A percentile compares a stretch with the other conserved stretches of the same genome.
These are phyloP conservation scores for Bothrops jararaca DNA, from an alignment of 2,113 vertebrate genomes.

Conservation along the genomic window DNA sequence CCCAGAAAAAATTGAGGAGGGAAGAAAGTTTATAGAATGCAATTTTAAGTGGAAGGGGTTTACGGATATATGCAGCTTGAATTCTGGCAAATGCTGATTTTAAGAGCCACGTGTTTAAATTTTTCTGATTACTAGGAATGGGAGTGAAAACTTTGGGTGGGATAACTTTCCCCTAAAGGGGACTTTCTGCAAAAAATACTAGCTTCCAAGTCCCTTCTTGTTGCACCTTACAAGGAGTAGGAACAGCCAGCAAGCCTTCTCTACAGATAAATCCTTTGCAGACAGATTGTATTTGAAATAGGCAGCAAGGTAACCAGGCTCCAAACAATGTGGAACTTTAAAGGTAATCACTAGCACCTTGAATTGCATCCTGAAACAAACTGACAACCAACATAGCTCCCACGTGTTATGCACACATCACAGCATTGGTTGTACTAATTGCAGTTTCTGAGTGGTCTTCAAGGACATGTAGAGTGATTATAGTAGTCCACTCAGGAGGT, in stretches of 20 bases:
- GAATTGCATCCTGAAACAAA: not conserved
- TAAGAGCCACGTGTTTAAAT: not conserved
- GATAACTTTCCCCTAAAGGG: not conserved
- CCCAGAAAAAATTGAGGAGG: not conserved
- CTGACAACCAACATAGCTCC: not conserved
- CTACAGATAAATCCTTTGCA: not conserved
- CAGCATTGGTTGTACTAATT: not conserved
- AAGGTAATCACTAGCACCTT: not conserved
- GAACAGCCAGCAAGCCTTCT: not conserved
- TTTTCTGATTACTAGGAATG: not conserved
- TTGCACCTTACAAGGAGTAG: not conserved
- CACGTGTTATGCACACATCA: not conserved
- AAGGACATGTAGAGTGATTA: not conserved
- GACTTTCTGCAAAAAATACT: not conserved
- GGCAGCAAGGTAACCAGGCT: not conserved
- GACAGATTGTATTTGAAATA: not conserved
- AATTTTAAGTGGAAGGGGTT: not conserved
- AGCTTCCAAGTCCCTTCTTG: not conserved
- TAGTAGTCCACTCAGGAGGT: not conserved
- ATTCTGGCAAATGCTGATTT: not conserved
- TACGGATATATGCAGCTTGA: not conserved
- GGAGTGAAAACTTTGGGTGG: not conserved
- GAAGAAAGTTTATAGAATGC: not conserved
- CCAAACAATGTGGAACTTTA: not conserved
- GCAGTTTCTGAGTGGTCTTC: not conserved